Base-by-base conservation (phyloP, 2,797 vertebrate genomes). In the Apogon talboti region DNA sequence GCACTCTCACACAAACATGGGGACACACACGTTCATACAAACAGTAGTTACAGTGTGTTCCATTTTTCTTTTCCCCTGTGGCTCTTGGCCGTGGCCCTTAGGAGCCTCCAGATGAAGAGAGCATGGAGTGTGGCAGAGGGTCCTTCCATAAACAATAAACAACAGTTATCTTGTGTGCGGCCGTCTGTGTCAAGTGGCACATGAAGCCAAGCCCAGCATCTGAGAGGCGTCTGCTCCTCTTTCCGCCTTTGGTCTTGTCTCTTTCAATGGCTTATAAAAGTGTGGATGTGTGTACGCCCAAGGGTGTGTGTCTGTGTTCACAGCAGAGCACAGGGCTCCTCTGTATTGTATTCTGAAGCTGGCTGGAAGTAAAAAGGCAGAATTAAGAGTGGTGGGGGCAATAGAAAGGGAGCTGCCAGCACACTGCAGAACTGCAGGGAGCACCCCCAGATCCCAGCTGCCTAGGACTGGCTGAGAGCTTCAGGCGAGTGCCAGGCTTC, bases 401-500 rank as follows among this genome's bases (percentile, higher is more conserved):
- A 66, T 61, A 79, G 76, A 68, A 71, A 64, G 65, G 78, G 71
- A 65, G 72, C 78, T 92, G 91, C 89, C 90, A 92, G 86, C 86
- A 80, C 85, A 79, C 90, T 91, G 88, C 85, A 79, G 78, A 93
- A 79, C 89, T 79, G 83, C 84, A 78, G 92, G 93, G 91, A 93
- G 90, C 90, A 89, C 81, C 88, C 86, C 89, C 78, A 93, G 89
- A 91, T 91, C 91, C 90, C 93, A 93, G 92, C 92, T 94, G 93
- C 92, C 90, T 85, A 24, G 78, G 86, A 79, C 92, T 91, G 91
- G 91, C 92, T 83, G 83, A 67, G 79, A 87, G 69, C 69, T 74
- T 72, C 82, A 91, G 88, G 90, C 76, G 46, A 91, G 82, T 91
- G 92, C 91, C 94, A 94, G 92, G 91, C 91, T 90, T 88, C 67